phyloP scores from a whole-genome alignment of 2,113 vertebrate species.

The Coptodon bakossiorum region DNA sequence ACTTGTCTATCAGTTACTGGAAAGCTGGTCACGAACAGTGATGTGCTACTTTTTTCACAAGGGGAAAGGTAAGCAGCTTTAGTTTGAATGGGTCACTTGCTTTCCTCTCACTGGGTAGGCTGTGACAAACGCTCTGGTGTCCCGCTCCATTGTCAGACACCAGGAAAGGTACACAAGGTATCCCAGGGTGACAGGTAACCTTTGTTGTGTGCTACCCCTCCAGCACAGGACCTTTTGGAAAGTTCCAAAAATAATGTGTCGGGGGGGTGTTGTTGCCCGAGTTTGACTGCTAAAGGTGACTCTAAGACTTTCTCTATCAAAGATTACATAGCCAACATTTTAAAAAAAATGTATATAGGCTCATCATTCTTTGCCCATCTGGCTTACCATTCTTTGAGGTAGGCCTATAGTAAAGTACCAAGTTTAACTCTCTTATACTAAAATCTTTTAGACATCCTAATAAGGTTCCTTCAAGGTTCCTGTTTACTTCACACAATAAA shows the following conservation, averaged over 20 bases:
- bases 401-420: background rate
- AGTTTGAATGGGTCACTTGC: background rate
- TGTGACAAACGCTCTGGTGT: background rate
- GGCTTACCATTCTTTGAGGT: background rate
- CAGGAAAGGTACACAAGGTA: background rate
- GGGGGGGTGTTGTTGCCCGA: background rate
- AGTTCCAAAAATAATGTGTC: background rate
- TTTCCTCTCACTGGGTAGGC: background rate
- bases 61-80: background rate
- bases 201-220: background rate
- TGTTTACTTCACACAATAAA: background rate
- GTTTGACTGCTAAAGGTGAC: background rate
- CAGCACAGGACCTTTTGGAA: background rate
- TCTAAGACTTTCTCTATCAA: background rate
- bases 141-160: background rate
- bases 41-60: background rate
- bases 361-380: background rate
- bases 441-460: background rate
- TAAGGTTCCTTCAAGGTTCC: background rate
- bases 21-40: background rate
- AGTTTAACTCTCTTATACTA: background rate
- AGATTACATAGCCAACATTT: background rate
- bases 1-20: background rate
- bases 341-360: background rate
- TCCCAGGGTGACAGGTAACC: background rate